Conservation (phyloP, 2,888 invertebrate species). For the Odiellus spinosus region DNA sequence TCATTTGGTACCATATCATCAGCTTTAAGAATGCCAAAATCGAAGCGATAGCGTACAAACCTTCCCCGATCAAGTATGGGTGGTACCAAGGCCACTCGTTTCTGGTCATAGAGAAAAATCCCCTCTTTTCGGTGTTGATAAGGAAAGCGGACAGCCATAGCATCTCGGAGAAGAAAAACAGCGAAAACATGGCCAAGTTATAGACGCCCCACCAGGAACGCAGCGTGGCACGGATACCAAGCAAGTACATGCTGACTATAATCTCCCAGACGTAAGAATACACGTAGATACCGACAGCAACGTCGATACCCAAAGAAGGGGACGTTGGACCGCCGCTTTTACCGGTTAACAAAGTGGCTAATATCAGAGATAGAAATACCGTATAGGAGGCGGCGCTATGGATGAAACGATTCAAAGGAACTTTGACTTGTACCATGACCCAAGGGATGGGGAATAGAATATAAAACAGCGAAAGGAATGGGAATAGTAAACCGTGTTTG, state of each 20-base stretch:
- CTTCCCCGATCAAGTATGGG: conserved; percentile 47
- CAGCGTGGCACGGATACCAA: conserved; percentile 9
- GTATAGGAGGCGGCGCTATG: conserved; percentile 48
- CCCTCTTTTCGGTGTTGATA: conserved; percentile 29
- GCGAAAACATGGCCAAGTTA: conserved; percentile 14
- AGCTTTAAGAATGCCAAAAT: conserved; percentile 48
- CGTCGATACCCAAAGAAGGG: conserved; percentile 30
- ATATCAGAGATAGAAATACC: conserved; percentile 46
- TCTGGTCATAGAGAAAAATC: conserved; percentile 38
- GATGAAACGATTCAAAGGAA: conserved; percentile 55
- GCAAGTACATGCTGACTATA: conserved; percentile 8
- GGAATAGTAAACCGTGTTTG: conserved; percentile 13
- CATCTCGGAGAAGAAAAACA: conserved; percentile 39
- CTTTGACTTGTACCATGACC: conserved; percentile 23
- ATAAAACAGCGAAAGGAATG: conserved; percentile 12
- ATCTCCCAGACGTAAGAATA: conserved; percentile 15
- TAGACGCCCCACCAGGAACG: conserved; percentile 14
- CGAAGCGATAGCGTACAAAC: conserved; percentile 46
- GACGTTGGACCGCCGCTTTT: conserved; percentile 22
- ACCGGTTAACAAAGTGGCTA: conserved; percentile 23
- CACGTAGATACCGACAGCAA: conserved; percentile 12
- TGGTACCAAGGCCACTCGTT: conserved; percentile 49
- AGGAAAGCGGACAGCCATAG: conserved; percentile 64
- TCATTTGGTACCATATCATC: conserved; percentile 45
- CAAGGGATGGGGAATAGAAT: conserved; percentile 12